Conservation (phyloP, 1,140 invertebrate genomes). For the Calephelis virginiensis region DNA sequence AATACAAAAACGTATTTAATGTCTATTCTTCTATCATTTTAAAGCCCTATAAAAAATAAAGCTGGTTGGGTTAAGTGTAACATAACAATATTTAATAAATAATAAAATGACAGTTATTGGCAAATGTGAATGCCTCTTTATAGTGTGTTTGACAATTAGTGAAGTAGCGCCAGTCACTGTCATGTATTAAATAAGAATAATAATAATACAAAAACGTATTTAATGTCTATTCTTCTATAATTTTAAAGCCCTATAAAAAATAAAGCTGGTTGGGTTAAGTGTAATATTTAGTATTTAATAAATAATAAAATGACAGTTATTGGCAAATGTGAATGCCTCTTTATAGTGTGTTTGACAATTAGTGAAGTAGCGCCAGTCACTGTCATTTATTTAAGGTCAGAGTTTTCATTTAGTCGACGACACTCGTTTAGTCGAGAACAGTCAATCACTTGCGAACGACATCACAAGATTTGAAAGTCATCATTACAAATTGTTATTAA, state of each 20-base stretch:
- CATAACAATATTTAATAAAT: no score
- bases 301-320: no score
- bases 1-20: no score
- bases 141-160: constrained; percentile 21
- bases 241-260: no score
- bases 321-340: constrained; percentile 2
- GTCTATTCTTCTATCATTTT: no score
- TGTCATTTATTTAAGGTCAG: constrained; percentile 29
- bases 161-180: constrained; percentile 27
- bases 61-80: no score
- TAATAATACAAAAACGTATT: no score
- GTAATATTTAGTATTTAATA: no score
- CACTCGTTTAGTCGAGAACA: constrained; percentile 18
- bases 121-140: constrained; percentile 16
- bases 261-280: no score
- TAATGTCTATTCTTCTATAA: no score
- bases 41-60: no score
- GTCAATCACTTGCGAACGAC: constrained; percentile 11
- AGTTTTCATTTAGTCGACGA: constrained; percentile 25
- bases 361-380: constrained; percentile 26
- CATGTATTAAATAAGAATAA: constrained; percentile 19
- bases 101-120: not conserved
- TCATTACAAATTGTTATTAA: constrained; percentile 21
- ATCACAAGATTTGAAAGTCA: constrained; percentile 8
- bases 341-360: constrained; percentile 25